Conservation (phyloP, 2,113 vertebrate species). For the Myocastor coypus region DNA sequence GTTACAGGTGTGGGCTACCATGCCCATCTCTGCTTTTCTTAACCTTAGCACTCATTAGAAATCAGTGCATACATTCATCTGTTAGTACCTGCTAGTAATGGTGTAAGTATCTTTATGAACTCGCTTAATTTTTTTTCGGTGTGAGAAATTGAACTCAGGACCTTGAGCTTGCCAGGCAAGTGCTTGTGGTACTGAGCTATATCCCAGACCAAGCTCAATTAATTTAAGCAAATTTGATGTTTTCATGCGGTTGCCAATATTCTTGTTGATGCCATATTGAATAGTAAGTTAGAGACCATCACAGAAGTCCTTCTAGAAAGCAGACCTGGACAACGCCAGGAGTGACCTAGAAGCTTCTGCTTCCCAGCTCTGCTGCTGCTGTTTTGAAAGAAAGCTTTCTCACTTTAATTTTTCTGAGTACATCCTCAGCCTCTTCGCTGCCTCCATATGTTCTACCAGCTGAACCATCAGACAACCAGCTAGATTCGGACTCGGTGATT, state of each 20-base stretch:
- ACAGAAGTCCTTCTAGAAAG: slow-evolving; percentile 33
- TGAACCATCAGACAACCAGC: slow-evolving; percentile 56
- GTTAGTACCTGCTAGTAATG: slow-evolving; percentile 10
- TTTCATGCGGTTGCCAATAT: background rate
- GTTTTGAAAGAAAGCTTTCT: slow-evolving; percentile 50
- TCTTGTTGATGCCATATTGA: slow-evolving; percentile 7
- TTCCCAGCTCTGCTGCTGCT: slow-evolving; percentile 26
- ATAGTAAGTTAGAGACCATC: slow-evolving; percentile 33
- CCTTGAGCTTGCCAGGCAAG: too few species aligned
- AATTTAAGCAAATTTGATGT: slow-evolving; percentile 18
- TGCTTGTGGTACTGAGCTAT: too few species aligned
- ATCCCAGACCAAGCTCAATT: background rate
- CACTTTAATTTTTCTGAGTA: slow-evolving; percentile 15
- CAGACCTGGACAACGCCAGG: slow-evolving; percentile 15
- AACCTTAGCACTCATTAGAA: background rate
- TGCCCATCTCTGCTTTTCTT: background rate
- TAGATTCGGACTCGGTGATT: slow-evolving; percentile 48
- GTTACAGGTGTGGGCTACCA: background rate
- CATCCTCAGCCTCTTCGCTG: background rate
- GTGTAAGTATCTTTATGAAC: background rate
- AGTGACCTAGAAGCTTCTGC: slow-evolving; percentile 13
- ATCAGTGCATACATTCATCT: slow-evolving; percentile 12
- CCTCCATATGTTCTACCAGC: slow-evolving; percentile 56
- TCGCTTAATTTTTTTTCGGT: background rate
- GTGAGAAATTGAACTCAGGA: too few species aligned